These are phyloP conservation scores for Agelastica alni DNA, from an alignment of 2,888 invertebrate species.

Conservation along the genomic window DNA sequence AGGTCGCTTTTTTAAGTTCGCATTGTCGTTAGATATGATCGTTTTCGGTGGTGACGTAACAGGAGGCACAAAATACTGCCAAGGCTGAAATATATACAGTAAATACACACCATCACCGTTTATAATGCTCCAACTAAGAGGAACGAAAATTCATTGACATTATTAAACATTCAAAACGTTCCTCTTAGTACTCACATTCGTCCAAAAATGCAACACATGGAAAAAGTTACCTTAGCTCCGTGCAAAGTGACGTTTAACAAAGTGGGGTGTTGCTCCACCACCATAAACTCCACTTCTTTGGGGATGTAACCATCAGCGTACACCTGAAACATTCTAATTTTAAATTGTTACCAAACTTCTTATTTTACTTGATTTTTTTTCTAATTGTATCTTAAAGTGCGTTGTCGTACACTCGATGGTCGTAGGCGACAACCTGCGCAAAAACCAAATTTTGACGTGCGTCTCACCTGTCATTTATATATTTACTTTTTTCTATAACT, in stretches of 20 bases:
- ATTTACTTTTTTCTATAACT: too few relatives aligned
- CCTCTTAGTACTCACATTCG: too few relatives aligned
- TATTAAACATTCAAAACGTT: too few relatives aligned
- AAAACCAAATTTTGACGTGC: too few relatives aligned
- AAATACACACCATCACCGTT: conserved; percentile 21
- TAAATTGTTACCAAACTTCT: not conserved
- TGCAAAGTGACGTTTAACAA: conserved; percentile 81
- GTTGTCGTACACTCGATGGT: too few relatives aligned
- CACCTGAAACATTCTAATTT: conserved; percentile 66
- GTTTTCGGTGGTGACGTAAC: conserved; percentile 54
- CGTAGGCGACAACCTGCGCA: too few relatives aligned
- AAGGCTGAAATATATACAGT: conserved; percentile 50
- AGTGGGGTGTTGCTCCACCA: conserved; percentile 84
- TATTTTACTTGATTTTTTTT: too few relatives aligned
- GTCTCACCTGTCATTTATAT: too few relatives aligned
- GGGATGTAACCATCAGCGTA: conserved; percentile 84
- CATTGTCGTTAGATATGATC: conserved; percentile 44
- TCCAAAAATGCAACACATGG: not conserved
- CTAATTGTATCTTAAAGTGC: too few relatives aligned
- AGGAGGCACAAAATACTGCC: conserved; percentile 50
- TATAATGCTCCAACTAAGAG: too few relatives aligned
- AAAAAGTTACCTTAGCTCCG: conserved; percentile 71
- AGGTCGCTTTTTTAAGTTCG: conserved; percentile 28
- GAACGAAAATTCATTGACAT: too few relatives aligned
- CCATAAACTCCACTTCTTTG: conserved; percentile 82